phyloP scores from a whole-genome alignment of 1,140 invertebrate genomes.

The Adelges cooleyi region DNA sequence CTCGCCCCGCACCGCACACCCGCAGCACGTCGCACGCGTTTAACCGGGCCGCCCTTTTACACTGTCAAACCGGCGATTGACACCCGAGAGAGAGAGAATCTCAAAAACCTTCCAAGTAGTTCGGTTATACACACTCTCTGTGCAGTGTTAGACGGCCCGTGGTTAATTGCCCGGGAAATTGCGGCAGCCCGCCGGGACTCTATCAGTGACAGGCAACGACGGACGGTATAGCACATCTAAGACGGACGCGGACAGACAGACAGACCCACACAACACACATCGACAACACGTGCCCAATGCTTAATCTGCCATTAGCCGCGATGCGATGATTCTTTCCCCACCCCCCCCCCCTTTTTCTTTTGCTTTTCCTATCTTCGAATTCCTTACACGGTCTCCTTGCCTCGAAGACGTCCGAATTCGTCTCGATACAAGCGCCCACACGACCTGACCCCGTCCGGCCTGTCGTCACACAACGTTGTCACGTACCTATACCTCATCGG shows the following conservation, averaged over 20 bases:
- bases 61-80: not conserved
- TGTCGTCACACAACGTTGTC: too few species aligned
- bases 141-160: slow-evolving; percentile 14
- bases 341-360: not conserved
- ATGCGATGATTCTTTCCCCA: not conserved
- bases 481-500: too few species aligned
- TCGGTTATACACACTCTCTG: not conserved
- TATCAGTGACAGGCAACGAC: slow-evolving; percentile 24
- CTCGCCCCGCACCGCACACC: not conserved
- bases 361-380: not conserved
- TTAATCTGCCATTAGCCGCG: slow-evolving; percentile 23
- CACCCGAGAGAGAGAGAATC: not conserved
- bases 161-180: slow-evolving; percentile 28
- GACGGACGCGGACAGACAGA: not conserved
- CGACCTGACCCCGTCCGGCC: too few species aligned
- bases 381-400: not conserved
- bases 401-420: not conserved
- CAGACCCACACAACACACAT: too few species aligned
- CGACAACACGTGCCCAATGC: not conserved
- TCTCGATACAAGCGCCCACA: too few species aligned
- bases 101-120: not conserved
- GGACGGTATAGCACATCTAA: not conserved
- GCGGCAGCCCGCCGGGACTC: not conserved
- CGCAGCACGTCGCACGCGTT: not conserved
- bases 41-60: not conserved